A percentile compares a stretch with the other conserved stretches of the same genome.
Conservation (phyloP, 2,888 invertebrate species). For the Opisthograptis luteolata region DNA sequence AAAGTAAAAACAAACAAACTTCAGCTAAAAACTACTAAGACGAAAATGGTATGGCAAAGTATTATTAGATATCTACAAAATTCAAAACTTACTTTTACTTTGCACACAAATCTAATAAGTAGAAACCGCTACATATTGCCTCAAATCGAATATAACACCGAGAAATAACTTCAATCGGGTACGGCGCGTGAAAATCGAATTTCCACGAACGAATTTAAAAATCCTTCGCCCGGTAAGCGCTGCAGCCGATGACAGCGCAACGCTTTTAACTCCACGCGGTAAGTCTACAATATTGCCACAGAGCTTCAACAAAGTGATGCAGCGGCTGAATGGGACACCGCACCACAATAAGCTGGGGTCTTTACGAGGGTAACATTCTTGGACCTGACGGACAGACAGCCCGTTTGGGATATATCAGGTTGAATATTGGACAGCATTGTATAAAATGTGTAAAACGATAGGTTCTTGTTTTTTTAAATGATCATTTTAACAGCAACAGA, state of each 20-base stretch:
- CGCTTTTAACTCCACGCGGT: slow-evolving; percentile 1
- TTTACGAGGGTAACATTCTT: neutral
- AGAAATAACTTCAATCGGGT: slow-evolving; percentile 27
- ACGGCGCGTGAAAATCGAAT: slow-evolving; percentile 39
- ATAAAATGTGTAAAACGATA: neutral
- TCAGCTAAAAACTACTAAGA: too few species aligned
- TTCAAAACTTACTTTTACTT: neutral
- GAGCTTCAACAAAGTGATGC: slow-evolving; percentile 5
- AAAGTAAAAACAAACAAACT: too few species aligned
- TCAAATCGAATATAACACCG: slow-evolving; percentile 19
- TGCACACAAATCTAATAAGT: slow-evolving; percentile 6
- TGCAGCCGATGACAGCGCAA: slow-evolving; percentile 19
- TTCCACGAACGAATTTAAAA: slow-evolving; percentile 43
- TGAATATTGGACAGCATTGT: neutral
- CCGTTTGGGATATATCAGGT: neutral
- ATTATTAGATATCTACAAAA: too few species aligned
- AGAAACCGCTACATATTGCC: slow-evolving; percentile 15
- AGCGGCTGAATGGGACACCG: slow-evolving; percentile 3
- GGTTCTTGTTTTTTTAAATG: neutral
- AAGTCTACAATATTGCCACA: neutral
- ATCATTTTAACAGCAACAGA: too few species aligned
- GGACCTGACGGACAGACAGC: neutral
- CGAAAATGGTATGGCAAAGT: too few species aligned
- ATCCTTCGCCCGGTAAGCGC: slow-evolving; percentile 37
- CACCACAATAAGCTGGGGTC: neutral